Evolutionary conservation across 1,140 invertebrate species (phyloP).

Genomic region (Epicauta chinensis): DNA sequence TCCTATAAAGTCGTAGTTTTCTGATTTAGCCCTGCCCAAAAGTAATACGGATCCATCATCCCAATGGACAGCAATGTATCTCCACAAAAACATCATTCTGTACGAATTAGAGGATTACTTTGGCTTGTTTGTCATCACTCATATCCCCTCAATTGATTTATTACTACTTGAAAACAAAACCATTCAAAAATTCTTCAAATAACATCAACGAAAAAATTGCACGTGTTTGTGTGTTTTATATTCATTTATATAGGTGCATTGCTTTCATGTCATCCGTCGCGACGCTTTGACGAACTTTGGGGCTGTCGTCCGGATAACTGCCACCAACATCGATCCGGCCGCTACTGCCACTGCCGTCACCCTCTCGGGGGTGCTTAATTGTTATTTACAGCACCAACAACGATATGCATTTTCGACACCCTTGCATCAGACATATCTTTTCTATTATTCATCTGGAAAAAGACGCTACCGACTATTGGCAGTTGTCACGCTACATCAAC

Average conservation of each 20-base stretch:
- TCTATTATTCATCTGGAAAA: no score
- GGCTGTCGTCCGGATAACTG: slow-evolving; percentile 41
- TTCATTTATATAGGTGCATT: no score
- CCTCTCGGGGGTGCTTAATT: slow-evolving; percentile 15
- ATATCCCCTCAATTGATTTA: slow-evolving; percentile 30
- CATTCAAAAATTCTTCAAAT: no score
- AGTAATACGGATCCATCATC: slow-evolving; percentile 44
- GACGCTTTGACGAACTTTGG: slow-evolving; percentile 13
- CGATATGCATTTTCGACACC: no score
- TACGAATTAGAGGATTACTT: slow-evolving; percentile 31
- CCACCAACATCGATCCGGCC: slow-evolving; percentile 34
- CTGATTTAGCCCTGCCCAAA: slow-evolving; percentile 34
- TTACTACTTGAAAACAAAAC: slow-evolving; percentile 6
- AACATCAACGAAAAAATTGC: no score
- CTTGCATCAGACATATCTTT: no score
- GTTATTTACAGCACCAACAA: slow-evolving; percentile 16
- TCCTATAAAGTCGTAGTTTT: slow-evolving; percentile 17
- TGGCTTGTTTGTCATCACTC: slow-evolving; percentile 35
- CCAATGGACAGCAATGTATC: slow-evolving; percentile 36
- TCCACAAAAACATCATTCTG: slow-evolving; percentile 35
- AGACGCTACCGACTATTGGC: background rate
- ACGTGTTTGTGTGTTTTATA: no score
- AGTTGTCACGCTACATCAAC: slow-evolving; percentile 3
- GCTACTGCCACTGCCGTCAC: slow-evolving; percentile 18
- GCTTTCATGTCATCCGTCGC: no score